Percentiles rank a stretch among this genome's conserved stretches.
These are phyloP conservation scores for Unio pictorum DNA, from an alignment of 2,888 invertebrate genomes.

Conservation along the genomic window DNA sequence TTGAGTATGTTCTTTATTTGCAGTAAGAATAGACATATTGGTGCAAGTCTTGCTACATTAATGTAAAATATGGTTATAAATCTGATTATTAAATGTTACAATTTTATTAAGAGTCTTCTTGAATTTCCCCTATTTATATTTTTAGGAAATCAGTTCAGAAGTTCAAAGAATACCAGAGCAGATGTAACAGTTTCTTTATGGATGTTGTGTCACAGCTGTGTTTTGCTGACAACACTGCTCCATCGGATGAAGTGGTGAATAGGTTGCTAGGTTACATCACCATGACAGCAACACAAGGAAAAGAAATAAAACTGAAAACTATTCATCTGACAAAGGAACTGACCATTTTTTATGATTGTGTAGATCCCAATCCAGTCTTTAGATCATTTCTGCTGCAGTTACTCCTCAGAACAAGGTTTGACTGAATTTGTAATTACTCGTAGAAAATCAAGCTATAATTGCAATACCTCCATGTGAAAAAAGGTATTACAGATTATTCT, in stretches of 20 bases:
- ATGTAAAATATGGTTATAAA: too few relatives aligned
- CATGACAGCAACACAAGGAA: slow-evolving; percentile 3
- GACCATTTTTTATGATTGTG: slow-evolving; percentile 51
- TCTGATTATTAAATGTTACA: too few relatives aligned
- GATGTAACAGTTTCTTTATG: slow-evolving; percentile 41
- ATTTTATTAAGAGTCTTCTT: too few relatives aligned
- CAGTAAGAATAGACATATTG: too few relatives aligned
- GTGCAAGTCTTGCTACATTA: too few relatives aligned
- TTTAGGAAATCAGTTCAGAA: slow-evolving; percentile 18
- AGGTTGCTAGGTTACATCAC: slow-evolving; percentile 34
- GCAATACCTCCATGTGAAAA: too few relatives aligned
- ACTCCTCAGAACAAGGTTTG: slow-evolving; percentile 53
- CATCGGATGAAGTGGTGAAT: slow-evolving; percentile 24
- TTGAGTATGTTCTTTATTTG: too few relatives aligned
- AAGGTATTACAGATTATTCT: too few relatives aligned
- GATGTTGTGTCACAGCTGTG: slow-evolving; percentile 41
- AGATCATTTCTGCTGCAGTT: slow-evolving; percentile 60
- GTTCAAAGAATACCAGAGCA: slow-evolving; percentile 21
- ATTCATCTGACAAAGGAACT: slow-evolving; percentile 40
- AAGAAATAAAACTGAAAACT: background rate
- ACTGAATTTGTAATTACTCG: background rate
- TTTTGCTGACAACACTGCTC: slow-evolving; percentile 25
- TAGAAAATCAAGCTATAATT: too few relatives aligned
- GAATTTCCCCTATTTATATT: background rate
- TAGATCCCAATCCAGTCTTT: slow-evolving; percentile 63